These are phyloP conservation scores for Gulo gulo DNA, from an alignment of 2,113 vertebrate species.

Conservation along the genomic window DNA sequence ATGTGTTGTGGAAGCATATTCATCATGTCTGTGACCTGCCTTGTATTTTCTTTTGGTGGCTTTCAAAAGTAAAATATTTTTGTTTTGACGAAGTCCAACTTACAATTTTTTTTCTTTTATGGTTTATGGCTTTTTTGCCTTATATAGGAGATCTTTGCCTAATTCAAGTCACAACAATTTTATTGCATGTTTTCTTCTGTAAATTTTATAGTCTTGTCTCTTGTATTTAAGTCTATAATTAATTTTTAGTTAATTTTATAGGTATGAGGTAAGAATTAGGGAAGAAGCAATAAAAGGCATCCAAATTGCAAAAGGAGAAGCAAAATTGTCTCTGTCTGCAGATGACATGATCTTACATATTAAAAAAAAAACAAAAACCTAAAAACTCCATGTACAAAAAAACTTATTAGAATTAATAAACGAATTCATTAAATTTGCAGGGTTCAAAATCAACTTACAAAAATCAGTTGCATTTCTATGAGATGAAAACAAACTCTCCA, in stretches of 20 bases:
- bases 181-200: background rate
- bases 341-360: background rate
- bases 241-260: background rate
- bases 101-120: background rate
- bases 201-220: background rate
- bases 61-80: background rate
- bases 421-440: background rate
- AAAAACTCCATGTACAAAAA: background rate
- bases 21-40: background rate
- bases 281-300: background rate
- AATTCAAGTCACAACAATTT: background rate
- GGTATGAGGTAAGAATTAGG: background rate
- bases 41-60: background rate
- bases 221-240: background rate
- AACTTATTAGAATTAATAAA: background rate
- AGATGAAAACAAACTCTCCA: background rate
- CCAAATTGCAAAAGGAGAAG: background rate
- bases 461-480: background rate
- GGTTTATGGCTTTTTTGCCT: background rate
- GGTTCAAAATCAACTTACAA: background rate
- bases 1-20: background rate
- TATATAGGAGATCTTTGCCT: background rate
- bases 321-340: background rate
- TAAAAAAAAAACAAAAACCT: background rate
- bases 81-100: background rate